Percentiles rank a stretch among this genome's conserved stretches.
phyloP scores from a whole-genome alignment of 2,113 vertebrate species.

The Mus musculus region DNA sequence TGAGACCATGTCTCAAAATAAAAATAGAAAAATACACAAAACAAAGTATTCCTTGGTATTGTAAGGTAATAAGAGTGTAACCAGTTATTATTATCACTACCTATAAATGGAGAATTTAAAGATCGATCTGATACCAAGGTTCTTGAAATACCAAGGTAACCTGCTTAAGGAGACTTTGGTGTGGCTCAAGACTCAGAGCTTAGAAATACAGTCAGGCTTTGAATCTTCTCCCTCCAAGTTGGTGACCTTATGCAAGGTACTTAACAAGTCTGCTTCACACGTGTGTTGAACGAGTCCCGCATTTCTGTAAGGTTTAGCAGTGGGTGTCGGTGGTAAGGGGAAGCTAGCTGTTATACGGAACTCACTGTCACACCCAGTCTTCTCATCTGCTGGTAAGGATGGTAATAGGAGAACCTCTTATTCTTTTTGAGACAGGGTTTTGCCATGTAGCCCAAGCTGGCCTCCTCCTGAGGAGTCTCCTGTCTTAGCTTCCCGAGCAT shows the following conservation, averaged over 20 bases:
- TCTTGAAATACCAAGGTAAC: neutral
- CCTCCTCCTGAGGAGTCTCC: neutral
- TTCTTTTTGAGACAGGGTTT: neutral
- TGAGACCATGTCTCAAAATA: neutral
- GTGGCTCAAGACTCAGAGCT: neutral
- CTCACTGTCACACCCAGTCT: neutral
- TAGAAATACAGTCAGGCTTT: neutral
- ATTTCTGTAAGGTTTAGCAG: neutral
- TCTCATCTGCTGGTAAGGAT: neutral
- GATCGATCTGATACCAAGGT: neutral
- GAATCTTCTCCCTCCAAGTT: neutral
- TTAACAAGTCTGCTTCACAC: neutral
- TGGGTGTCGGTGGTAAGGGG: neutral
- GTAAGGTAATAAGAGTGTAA: neutral
- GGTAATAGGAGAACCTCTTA: slow-evolving; percentile 8
- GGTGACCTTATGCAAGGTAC: neutral
- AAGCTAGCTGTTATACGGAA: neutral
- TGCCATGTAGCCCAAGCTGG: neutral
- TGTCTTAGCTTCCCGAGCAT: neutral
- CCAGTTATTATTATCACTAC: neutral
- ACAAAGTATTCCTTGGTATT: neutral
- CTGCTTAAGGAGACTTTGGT: neutral
- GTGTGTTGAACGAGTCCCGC: neutral
- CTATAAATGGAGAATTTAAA: neutral
- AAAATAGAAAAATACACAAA: neutral